Evolutionary conservation across 2,888 invertebrate genomes (phyloP).

Genomic region (Marronus borbonicus): DNA sequence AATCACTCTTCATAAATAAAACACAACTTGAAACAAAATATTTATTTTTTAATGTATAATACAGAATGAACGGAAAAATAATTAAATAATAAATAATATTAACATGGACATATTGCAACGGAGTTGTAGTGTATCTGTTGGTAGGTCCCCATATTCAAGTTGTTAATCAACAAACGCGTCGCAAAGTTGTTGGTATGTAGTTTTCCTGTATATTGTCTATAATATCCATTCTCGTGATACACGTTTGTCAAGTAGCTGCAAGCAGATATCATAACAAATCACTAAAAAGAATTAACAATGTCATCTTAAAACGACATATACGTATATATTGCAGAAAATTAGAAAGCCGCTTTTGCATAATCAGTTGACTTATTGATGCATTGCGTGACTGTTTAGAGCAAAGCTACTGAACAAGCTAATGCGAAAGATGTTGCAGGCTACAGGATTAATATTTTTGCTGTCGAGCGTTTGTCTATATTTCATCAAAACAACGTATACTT

Average conservation of each 20-base stretch:
- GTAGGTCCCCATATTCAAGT: slow-evolving; percentile 28
- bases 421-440: slow-evolving; percentile 34
- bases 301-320: neutral
- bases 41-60: slow-evolving; percentile 46
- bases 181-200: too few relatives aligned
- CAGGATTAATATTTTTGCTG: slow-evolving; percentile 20
- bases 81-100: slow-evolving; percentile 44
- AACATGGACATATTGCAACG: slow-evolving; percentile 25
- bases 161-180: slow-evolving; percentile 28
- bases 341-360: neutral
- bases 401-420: slow-evolving; percentile 37
- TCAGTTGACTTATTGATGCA: neutral
- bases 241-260: slow-evolving; percentile 43
- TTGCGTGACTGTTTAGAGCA: slow-evolving; percentile 22
- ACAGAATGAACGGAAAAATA: slow-evolving; percentile 31
- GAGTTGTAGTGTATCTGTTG: slow-evolving; percentile 17
- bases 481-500: slow-evolving; percentile 33
- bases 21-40: slow-evolving; percentile 44
- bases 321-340: slow-evolving; percentile 11
- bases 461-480: slow-evolving; percentile 12
- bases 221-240: slow-evolving; percentile 29
- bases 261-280: neutral
- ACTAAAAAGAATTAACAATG: neutral
- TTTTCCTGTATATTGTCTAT: neutral
- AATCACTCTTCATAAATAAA: too few relatives aligned